phyloP scores from a whole-genome alignment of 2,888 invertebrate genomes.

The Drosophila quinaria region DNA sequence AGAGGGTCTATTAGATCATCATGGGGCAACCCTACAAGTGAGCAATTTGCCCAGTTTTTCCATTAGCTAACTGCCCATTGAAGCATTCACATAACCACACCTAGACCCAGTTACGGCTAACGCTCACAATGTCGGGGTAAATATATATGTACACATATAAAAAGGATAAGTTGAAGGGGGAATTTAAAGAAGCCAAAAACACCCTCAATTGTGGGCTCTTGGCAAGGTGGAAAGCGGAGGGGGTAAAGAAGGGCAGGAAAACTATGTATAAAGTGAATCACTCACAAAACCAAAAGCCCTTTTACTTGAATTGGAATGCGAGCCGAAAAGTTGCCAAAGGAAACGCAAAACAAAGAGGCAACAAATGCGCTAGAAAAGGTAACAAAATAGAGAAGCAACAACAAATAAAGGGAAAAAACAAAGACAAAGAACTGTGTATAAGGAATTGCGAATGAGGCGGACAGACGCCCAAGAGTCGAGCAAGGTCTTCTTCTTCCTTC shows the following conservation, averaged over 20 bases:
- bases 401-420: conserved; percentile 33
- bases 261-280: conserved; percentile 59
- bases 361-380: conserved; percentile 53
- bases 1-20: conserved; percentile 46
- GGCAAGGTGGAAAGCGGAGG: background rate
- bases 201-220: conserved; percentile 14
- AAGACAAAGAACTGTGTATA: conserved; percentile 27
- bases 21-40: conserved; percentile 43
- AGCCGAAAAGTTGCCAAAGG: conserved; percentile 64
- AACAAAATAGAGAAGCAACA: conserved; percentile 27
- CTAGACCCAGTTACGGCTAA: conserved; percentile 58
- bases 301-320: conserved; percentile 57
- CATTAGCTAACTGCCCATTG: conserved; percentile 30
- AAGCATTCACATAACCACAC: conserved; percentile 49
- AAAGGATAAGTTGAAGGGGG: conserved; percentile 4
- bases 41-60: conserved; percentile 25
- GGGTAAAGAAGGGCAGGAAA: background rate
- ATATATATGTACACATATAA: background rate
- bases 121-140: conserved; percentile 2
- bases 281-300: conserved; percentile 42
- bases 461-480: conserved; percentile 39
- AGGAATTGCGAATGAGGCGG: conserved; percentile 38
- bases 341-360: conserved; percentile 48
- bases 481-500: conserved; percentile 2
- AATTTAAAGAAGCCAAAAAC: conserved; percentile 29